Conservation (phyloP, 2,888 invertebrate species). For the Empis livida region DNA sequence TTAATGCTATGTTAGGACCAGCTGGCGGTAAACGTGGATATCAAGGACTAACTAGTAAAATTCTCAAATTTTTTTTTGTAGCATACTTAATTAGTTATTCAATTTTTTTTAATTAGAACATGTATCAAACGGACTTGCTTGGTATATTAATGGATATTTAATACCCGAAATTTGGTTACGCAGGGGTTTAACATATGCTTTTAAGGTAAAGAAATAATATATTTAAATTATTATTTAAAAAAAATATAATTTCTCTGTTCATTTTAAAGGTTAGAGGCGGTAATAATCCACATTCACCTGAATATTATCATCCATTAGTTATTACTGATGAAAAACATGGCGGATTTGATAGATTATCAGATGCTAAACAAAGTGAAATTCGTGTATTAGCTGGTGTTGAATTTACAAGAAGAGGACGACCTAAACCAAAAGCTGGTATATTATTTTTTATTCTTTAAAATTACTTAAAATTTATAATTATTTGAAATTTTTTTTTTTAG, state of each 20-base stretch:
- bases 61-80: background rate
- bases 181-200: conserved; percentile 71
- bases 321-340: conserved; percentile 76
- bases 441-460: background rate
- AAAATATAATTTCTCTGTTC: background rate
- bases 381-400: conserved; percentile 69
- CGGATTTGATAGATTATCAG: conserved; percentile 61
- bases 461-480: background rate
- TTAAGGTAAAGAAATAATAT: conserved; percentile 41
- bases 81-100: background rate
- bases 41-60: conserved; percentile 51
- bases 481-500: conserved; percentile 27
- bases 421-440: conserved; percentile 59
- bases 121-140: conserved; percentile 60
- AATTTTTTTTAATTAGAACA: conserved; percentile 37
- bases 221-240: background rate
- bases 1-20: conserved; percentile 71
- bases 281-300: conserved; percentile 75
- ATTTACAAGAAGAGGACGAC: conserved; percentile 67
- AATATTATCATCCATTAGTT: conserved; percentile 78
- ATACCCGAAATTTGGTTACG: conserved; percentile 79
- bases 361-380: conserved; percentile 54
- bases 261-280: conserved; percentile 53
- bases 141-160: conserved; percentile 87
- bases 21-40: conserved; percentile 70